A percentile compares a stretch with the other conserved stretches of the same genome.
Conservation (phyloP, 2,888 invertebrate genomes). For the Aphodius sticticus region DNA sequence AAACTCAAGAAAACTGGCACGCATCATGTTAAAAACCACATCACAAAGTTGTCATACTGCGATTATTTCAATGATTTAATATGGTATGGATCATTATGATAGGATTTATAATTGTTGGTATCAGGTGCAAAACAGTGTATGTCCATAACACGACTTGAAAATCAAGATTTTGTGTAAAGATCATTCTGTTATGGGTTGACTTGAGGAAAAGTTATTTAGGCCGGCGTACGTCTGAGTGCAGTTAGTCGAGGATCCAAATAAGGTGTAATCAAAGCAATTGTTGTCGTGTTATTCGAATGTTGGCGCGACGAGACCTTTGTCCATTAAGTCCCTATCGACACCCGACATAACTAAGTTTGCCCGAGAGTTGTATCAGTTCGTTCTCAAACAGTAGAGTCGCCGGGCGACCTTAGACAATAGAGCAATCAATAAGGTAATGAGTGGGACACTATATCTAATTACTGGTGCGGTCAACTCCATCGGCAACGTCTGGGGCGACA, state of each 20-base stretch:
- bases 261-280: slow-evolving; percentile 40
- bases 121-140: no score
- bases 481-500: slow-evolving; percentile 32
- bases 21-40: no score
- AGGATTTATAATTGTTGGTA: no score
- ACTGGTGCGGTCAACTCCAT: slow-evolving; percentile 56
- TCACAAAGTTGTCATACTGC: no score
- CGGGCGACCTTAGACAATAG: slow-evolving; percentile 57
- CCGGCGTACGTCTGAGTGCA: background rate
- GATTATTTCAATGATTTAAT: no score
- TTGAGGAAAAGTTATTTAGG: background rate
- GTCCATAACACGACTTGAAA: no score
- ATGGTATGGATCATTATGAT: no score
- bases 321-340: slow-evolving; percentile 53
- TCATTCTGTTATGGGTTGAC: background rate
- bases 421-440: slow-evolving; percentile 64
- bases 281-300: slow-evolving; percentile 21
- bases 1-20: no score
- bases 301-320: slow-evolving; percentile 50
- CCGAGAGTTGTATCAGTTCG: slow-evolving; percentile 36
- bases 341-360: slow-evolving; percentile 54
- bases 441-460: slow-evolving; percentile 62
- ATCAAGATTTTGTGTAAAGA: no score
- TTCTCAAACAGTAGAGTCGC: slow-evolving; percentile 17
- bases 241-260: background rate